A percentile compares a stretch with the other conserved stretches of the same genome.
These are phyloP conservation scores for Gallinago paraguaiae DNA, from an alignment of 2,113 vertebrate species.

Conservation along the genomic window DNA sequence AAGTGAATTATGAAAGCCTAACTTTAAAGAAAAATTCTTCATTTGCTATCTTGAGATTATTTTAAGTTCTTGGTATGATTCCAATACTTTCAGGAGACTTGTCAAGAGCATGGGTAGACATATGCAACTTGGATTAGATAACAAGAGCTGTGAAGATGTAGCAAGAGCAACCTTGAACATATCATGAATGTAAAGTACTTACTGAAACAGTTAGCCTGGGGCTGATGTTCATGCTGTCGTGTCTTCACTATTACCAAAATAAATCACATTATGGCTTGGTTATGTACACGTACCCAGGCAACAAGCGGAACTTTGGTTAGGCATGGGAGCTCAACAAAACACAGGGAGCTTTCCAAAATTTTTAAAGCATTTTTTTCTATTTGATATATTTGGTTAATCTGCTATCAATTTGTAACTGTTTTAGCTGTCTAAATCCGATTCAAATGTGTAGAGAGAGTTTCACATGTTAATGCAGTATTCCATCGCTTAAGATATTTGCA, in stretches of 20 bases:
- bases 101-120: constrained; percentile 23
- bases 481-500: not conserved
- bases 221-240: not conserved
- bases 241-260: not conserved
- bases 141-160: not conserved
- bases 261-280: not conserved
- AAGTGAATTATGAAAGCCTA: not conserved
- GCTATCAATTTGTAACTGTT: not conserved
- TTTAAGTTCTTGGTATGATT: constrained; percentile 20
- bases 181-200: not conserved
- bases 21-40: not conserved
- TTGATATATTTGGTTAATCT: not conserved
- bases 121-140: not conserved
- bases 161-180: not conserved
- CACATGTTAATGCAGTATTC: no score
- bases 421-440: not conserved
- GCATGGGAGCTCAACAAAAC: not conserved
- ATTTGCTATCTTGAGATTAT: not conserved
- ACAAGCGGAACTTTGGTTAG: not conserved
- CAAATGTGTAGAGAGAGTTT: rapidly evolving
- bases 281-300: not conserved
- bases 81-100: constrained; percentile 1
- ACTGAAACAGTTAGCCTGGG: not conserved
- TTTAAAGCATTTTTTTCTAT: not conserved
- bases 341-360: not conserved